A percentile compares a stretch with the other conserved stretches of the same genome.
These are phyloP conservation scores for Diadumene lineata DNA, from an alignment of 92 coral and sea anemone genomes.

Conservation along the genomic window DNA sequence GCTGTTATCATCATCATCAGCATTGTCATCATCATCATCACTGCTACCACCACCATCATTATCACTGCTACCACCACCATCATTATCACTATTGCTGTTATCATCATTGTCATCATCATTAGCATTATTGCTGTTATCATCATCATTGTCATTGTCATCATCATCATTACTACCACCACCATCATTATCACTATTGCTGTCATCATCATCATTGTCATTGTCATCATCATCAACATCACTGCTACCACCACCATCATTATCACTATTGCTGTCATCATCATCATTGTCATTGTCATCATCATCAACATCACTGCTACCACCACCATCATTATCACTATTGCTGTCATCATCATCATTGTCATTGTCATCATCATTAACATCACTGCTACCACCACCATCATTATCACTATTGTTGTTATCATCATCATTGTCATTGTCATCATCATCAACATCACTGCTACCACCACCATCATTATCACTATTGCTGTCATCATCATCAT, in stretches of 20 bases:
- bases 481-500: too few species aligned
- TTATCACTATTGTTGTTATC: neutral
- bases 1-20: neutral
- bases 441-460: too few species aligned
- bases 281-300: too few species aligned
- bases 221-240: neutral
- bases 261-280: too few species aligned
- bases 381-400: neutral
- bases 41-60: neutral
- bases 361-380: too few species aligned
- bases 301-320: neutral
- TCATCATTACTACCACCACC: neutral
- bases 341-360: too few species aligned
- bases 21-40: neutral
- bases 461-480: too few species aligned
- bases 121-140: neutral
- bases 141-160: neutral
- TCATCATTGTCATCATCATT: neutral
- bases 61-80: neutral
- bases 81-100: neutral
- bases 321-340: neutral
- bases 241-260: neutral
- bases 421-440: too few species aligned
- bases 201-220: neutral
- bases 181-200: neutral